Conservation (phyloP, 2,888 invertebrate genomes). For the Gymnosoma rotundatum region DNA sequence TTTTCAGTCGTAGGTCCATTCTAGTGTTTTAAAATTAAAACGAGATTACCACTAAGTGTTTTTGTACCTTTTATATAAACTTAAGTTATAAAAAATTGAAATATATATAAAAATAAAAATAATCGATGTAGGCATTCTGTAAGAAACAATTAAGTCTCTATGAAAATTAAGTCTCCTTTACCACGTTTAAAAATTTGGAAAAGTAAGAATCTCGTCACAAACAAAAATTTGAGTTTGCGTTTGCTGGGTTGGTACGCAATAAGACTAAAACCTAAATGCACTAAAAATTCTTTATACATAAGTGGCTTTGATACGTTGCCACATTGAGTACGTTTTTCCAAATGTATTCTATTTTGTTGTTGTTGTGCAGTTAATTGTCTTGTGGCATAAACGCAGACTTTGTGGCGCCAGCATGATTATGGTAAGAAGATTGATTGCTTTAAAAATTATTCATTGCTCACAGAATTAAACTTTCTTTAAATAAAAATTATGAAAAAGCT, state of each 20-base stretch:
- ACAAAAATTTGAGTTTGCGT: too few species aligned
- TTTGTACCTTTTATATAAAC: too few species aligned
- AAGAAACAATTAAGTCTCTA: neutral
- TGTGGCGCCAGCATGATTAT: constrained; percentile 67
- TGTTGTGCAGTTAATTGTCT: constrained; percentile 24
- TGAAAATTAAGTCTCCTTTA: too few species aligned
- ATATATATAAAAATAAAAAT: too few species aligned
- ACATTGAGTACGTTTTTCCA: neutral
- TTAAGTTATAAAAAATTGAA: too few species aligned
- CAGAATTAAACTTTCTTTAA: constrained; percentile 52
- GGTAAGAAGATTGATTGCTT: constrained; percentile 68
- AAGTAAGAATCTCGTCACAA: too few species aligned
- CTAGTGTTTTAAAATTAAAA: too few species aligned
- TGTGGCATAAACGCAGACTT: constrained; percentile 62
- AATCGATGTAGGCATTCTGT: neutral
- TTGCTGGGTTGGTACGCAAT: neutral
- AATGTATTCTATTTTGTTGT: neutral
- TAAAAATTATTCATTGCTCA: constrained; percentile 63
- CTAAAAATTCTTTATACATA: constrained; percentile 36
- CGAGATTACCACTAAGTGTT: too few species aligned
- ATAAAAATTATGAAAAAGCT: constrained; percentile 10
- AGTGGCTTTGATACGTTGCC: constrained; percentile 44
- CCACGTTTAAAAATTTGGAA: too few species aligned
- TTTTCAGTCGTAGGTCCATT: too few species aligned
- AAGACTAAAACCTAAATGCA: constrained; percentile 36